A percentile compares a stretch with the other conserved stretches of the same genome.
Evolutionary conservation across 2,113 vertebrate species (phyloP).

Genomic region (Anoura caudifer): DNA sequence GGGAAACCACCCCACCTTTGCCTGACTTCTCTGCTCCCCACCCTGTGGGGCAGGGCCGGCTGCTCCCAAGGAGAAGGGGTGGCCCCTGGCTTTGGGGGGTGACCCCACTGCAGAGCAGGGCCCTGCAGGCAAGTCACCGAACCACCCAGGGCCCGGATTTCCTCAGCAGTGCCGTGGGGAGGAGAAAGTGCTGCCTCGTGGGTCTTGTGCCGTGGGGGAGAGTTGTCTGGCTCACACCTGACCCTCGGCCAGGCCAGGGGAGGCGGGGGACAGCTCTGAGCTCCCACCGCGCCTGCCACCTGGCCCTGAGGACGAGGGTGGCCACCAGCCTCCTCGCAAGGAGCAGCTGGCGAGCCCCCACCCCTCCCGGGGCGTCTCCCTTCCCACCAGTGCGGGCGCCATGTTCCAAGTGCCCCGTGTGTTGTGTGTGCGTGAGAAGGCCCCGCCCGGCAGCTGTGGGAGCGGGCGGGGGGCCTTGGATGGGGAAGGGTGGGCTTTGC

Average conservation of each 20-base stretch:
- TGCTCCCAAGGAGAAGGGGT: neutral
- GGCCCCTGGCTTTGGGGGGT: neutral
- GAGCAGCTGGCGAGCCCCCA: neutral
- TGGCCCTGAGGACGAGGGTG: rapidly evolving
- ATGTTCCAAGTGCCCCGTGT: neutral
- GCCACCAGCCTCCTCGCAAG: rapidly evolving
- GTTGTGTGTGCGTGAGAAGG: rapidly evolving
- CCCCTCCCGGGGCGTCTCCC: neutral
- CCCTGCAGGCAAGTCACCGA: neutral
- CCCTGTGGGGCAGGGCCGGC: neutral
- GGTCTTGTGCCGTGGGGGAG: neutral
- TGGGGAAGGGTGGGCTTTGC: neutral
- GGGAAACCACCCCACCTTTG: neutral
- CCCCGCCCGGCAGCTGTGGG: neutral
- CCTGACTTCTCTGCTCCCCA: neutral
- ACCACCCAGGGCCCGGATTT: neutral
- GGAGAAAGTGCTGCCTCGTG: rapidly evolving
- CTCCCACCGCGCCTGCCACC: rapidly evolving
- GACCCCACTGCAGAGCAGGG: neutral
- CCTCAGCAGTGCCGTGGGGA: rapidly evolving
- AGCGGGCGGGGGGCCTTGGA: rapidly evolving
- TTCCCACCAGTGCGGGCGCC: rapidly evolving
- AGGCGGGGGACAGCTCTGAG: rapidly evolving
- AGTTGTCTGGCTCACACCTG: rapidly evolving
- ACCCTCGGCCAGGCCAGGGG: neutral